Base-by-base conservation (phyloP, 1,140 invertebrate genomes). In the Capitella teleta region DNA sequence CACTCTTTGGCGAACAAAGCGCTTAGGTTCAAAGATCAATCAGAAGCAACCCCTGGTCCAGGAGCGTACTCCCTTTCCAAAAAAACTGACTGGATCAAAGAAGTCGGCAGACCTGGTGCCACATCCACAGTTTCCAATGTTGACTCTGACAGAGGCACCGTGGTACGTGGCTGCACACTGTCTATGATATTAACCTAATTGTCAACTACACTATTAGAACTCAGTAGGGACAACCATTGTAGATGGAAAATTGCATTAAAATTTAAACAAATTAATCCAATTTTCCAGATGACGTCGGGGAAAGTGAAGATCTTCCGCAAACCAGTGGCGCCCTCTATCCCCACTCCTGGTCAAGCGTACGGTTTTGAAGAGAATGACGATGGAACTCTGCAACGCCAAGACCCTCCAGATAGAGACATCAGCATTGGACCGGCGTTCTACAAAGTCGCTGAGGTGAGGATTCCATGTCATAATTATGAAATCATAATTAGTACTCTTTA, bases 311-410 rank as follows among this genome's bases (percentile, higher is more conserved):
- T n/a, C n/a, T n/a, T n/a, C 45, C 59, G 68, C 8, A 69, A 70
- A 54, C 61, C 65, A 50, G 67, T 65, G 37, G 69, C 70, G 1
- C 70, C 70, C 6, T 72, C 69, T 38, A 73, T 73, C 38, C 70
- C 69, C 8, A 60, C 57, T 41, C 64, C 65, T 21, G 65, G 67
- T 24, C 61, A 65, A 53, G 64, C 69, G 5, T 73, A 66, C 55
- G 70, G 70, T 3, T 73, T 67, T 58, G 70, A 73, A 53, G 70
- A 73, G 50, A 64, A 66, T 58, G 63, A 68, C 23, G 67, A 71
- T 58, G 70, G 70, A 4, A 62, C 60, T 3, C 49, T 73, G 3
- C 62, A 66, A 49, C 66, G 64, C 54, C 70, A 73, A 45, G 61
- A 66, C 8, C 56, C 67, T 16, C 70, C 70, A 25, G 55, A 58